Percentiles rank a stretch among this genome's conserved stretches.
Conservation (phyloP, 2,888 invertebrate species). For the Diaperis boleti region DNA sequence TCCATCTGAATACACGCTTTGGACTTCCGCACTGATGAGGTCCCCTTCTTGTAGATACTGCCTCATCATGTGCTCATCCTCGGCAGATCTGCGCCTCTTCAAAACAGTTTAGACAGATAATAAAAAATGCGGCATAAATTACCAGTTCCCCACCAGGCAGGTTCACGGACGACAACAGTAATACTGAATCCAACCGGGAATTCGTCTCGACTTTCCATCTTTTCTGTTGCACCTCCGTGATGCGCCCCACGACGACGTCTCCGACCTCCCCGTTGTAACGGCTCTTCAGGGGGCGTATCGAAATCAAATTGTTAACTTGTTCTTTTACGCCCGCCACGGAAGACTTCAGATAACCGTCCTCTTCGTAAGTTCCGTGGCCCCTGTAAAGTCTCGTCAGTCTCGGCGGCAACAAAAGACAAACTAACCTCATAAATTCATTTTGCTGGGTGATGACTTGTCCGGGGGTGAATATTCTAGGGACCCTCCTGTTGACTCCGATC, state of each 20-base stretch:
- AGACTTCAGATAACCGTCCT: constrained; percentile 85
- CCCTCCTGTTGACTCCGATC: constrained; percentile 69
- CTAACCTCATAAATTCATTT: constrained; percentile 86
- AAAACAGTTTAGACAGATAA: too few species aligned
- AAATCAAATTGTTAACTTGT: constrained; percentile 94
- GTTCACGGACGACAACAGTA: constrained; percentile 93
- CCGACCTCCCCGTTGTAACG: constrained; percentile 95
- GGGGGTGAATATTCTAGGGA: constrained; percentile 83
- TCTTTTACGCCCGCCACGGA: constrained; percentile 96
- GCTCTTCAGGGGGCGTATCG: constrained; percentile 90
- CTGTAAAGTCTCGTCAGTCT: constrained; percentile 68
- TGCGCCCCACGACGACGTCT: constrained; percentile 95
- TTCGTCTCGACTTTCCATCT: constrained; percentile 97
- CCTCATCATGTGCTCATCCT: constrained; percentile 99
- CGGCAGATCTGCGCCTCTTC: constrained; percentile 90
- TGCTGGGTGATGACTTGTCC: constrained; percentile 89
- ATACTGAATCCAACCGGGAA: constrained; percentile 86
- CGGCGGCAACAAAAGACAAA: neutral
- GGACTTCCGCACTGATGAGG: constrained; percentile 97
- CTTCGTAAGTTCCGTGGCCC: constrained; percentile 96
- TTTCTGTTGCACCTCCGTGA: constrained; percentile 93
- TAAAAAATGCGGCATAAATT: constrained; percentile 45
- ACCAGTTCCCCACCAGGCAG: constrained; percentile 97
- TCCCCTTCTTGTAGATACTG: constrained; percentile 95
- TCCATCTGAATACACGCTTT: constrained; percentile 92